Percentiles rank a stretch among this genome's conserved stretches.
phyloP scores from a whole-genome alignment of 2,113 vertebrate genomes.

The Pogonocichla stellata region DNA sequence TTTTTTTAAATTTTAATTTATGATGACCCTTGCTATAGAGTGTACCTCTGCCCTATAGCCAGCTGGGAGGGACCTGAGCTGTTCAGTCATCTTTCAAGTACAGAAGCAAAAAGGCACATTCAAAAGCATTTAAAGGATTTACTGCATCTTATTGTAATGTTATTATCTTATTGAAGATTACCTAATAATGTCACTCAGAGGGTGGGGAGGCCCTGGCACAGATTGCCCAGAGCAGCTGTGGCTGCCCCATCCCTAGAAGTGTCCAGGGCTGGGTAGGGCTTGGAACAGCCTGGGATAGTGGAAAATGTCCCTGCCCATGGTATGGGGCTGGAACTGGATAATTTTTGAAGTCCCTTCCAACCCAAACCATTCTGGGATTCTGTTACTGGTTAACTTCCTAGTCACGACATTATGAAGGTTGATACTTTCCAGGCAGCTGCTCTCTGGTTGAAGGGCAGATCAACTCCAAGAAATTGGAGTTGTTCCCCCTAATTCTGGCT shows the following conservation, averaged over 20 bases:
- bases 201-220: not conserved
- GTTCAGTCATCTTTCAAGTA: not conserved
- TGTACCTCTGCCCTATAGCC: not conserved
- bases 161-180: not conserved
- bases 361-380: not conserved
- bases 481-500: not conserved
- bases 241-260: not conserved
- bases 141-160: not conserved
- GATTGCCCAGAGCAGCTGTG: not conserved
- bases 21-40: not conserved
- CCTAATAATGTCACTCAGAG: not conserved
- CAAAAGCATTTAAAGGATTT: not conserved
- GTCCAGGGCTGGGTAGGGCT: fast-evolving
- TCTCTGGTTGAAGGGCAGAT: not conserved
- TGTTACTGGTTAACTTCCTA: not conserved
- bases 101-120: not conserved
- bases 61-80: not conserved
- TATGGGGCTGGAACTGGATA: not conserved
- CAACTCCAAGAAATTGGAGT: not conserved
- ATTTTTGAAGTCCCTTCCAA: not conserved
- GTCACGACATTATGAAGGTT: not conserved
- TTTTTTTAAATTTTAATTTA: not conserved
- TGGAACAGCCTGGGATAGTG: not conserved
- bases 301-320: not conserved
- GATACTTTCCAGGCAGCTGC: not conserved